These are phyloP conservation scores for Ptilonorhynchus violaceus DNA, from an alignment of 2,113 vertebrate genomes.

Conservation along the genomic window DNA sequence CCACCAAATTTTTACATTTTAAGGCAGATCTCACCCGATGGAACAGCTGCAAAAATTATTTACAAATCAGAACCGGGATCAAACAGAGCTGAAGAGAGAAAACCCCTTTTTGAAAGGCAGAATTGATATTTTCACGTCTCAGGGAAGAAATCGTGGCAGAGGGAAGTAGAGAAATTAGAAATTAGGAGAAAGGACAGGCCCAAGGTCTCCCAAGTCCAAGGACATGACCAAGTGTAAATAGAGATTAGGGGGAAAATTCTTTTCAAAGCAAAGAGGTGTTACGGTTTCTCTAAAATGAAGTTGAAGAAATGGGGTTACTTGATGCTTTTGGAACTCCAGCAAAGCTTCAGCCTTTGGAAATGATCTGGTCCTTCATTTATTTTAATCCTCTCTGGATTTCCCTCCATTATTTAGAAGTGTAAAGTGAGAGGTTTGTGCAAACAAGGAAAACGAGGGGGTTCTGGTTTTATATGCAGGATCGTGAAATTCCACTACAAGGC, in stretches of 20 bases:
- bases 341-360: not conserved
- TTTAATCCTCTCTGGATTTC: slow-evolving; percentile 19
- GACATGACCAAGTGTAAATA: not conserved
- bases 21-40: not conserved
- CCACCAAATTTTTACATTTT: not conserved
- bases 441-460: not conserved
- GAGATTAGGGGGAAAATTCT: not conserved
- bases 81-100: not conserved
- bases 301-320: not conserved
- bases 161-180: not conserved
- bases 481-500: not conserved
- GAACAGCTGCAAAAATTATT: not conserved
- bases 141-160: not conserved
- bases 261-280: not conserved
- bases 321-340: not conserved
- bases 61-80: not conserved
- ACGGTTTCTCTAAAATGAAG: not conserved
- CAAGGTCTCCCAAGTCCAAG: not conserved
- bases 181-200: not conserved
- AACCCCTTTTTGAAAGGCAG: not conserved
- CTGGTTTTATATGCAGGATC: not conserved
- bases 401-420: not conserved
- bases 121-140: not conserved
- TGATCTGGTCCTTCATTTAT: not conserved
- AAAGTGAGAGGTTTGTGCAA: not conserved